phyloP scores from a whole-genome alignment of 2,113 vertebrate species.

The Gymnobelideus leadbeateri region DNA sequence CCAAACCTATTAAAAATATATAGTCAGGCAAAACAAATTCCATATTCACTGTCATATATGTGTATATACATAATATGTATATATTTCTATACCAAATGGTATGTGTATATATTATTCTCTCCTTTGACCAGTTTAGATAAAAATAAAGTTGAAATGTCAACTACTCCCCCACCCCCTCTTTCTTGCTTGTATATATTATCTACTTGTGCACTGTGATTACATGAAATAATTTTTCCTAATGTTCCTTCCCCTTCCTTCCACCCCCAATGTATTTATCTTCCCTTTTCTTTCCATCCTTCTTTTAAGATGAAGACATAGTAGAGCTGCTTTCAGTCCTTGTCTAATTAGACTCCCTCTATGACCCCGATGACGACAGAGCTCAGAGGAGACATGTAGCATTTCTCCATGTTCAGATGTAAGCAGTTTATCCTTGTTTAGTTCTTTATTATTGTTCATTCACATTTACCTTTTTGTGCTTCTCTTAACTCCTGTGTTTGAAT shows the following conservation, averaged over 20 bases:
- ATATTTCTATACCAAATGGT: too few relatives aligned
- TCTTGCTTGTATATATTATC: too few relatives aligned
- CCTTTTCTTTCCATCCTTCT: not conserved
- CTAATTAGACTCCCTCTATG: not conserved
- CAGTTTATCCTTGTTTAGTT: not conserved
- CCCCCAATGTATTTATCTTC: not conserved
- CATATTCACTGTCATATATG: too few relatives aligned
- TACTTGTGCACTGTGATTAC: not conserved
- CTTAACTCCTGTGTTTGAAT: not conserved
- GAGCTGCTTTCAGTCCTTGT: not conserved
- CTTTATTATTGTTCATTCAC: not conserved
- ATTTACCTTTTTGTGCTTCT: not conserved
- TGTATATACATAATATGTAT: too few relatives aligned
- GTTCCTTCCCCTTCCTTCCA: not conserved
- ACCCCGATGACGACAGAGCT: not conserved
- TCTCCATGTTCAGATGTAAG: not conserved
- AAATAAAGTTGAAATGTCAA: too few relatives aligned
- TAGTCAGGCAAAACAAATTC: too few relatives aligned
- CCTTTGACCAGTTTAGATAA: too few relatives aligned
- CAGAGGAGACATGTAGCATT: not conserved
- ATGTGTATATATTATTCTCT: too few relatives aligned
- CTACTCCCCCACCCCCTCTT: too few relatives aligned
- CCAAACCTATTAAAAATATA: too few relatives aligned
- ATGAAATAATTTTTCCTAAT: not conserved
- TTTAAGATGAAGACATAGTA: not conserved